Evolutionary conservation across 2,888 invertebrate species (phyloP), one percentile per base, ranked within the genome.

Genomic region (Aquatica leii): DNA sequence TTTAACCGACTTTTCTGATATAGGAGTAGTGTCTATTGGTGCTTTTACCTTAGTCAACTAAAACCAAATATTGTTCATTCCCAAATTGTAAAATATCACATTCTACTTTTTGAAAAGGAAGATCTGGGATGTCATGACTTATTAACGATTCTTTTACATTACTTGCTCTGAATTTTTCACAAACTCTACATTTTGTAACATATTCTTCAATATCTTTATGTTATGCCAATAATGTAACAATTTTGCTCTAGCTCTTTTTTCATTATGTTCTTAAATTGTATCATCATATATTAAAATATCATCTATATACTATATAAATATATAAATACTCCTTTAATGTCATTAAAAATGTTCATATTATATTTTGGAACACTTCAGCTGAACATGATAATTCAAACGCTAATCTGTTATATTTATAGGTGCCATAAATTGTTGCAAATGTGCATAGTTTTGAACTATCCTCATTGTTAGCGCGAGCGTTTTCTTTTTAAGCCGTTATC

Each of bases 41-140:
- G n/a, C n/a, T n/a, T n/a, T n/a, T n/a, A n/a, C n/a, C n/a, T n/a
- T 43, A 43, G 8, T 43, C 12, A 43, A 43, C 14, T 12, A 43
- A 43, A 43, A 43, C 43, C 14, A 43, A 43, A 43, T 43, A 43
- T 14, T 43, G 12, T 43, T 43, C 43, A 43, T 43, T 43, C 14
- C 14, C 43, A 12, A 43, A 43, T 15, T 43, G 14, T n/a, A n/a
- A n/a, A n/a, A n/a, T n/a, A n/a, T n/a, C n/a, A n/a, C n/a, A n/a
- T n/a, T n/a, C n/a, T n/a, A n/a, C n/a, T n/a, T n/a, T n/a, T n/a
- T n/a, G n/a, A n/a, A n/a, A n/a, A n/a, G n/a, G n/a, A n/a, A n/a
- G 43, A 4, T 43, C 14, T 14, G 12, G 43, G 40, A 40, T 40
- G 3, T 40, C 40, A 40, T 40, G 40, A 40, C 40, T 40, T 40